Percentiles rank a stretch among this genome's conserved stretches.
phyloP scores from a whole-genome alignment of 2,113 vertebrate species.

The Amphiprion percula region DNA sequence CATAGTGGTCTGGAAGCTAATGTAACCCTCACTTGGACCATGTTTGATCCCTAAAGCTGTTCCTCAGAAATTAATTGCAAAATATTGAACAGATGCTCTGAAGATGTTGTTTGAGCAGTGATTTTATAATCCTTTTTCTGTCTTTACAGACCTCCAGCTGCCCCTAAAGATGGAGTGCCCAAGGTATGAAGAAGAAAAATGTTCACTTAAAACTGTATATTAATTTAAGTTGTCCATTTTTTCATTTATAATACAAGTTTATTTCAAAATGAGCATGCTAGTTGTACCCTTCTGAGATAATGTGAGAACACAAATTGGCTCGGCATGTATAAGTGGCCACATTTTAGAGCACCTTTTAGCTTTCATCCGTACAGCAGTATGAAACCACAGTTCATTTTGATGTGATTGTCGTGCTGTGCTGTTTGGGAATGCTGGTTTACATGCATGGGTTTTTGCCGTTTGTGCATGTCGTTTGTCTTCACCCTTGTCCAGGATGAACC shows the following conservation, averaged over 20 bases:
- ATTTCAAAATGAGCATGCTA: slow-evolving; percentile 21
- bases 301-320: slow-evolving; percentile 34
- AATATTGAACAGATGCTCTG: background rate
- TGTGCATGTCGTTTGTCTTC: slow-evolving; percentile 82
- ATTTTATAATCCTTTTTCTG: slow-evolving; percentile 37
- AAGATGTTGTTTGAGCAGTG: background rate
- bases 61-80: background rate
- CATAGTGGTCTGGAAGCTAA: background rate
- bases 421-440: slow-evolving; percentile 38
- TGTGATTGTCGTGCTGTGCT: slow-evolving; percentile 39
- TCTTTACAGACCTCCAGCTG: slow-evolving; percentile 84
- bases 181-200: slow-evolving; percentile 86
- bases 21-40: background rate
- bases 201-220: background rate
- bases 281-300: slow-evolving; percentile 69
- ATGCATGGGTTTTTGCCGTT: slow-evolving; percentile 68
- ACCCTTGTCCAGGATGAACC: slow-evolving; percentile 88
- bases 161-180: slow-evolving; percentile 81
- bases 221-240: background rate
- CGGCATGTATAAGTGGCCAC: slow-evolving; percentile 34
- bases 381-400: slow-evolving; percentile 20
- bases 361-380: slow-evolving; percentile 21
- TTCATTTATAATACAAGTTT: slow-evolving; percentile 1
- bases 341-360: slow-evolving; percentile 28
- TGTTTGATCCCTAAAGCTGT: background rate